phyloP scores from a whole-genome alignment of 2,113 vertebrate species.

The Seriola quinqueradiata region DNA sequence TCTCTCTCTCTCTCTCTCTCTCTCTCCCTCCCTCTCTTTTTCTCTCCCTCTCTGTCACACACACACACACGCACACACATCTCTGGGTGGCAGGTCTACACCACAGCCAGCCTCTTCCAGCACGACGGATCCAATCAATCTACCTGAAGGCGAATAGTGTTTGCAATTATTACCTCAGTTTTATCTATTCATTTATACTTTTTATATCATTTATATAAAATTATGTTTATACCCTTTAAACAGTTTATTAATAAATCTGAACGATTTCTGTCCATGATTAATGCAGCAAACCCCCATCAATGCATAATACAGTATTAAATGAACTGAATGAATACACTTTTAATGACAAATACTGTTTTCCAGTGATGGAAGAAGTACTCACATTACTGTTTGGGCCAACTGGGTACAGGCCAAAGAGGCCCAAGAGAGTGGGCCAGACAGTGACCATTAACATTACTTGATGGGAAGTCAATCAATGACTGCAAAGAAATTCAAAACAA shows the following conservation, averaged over 20 bases:
- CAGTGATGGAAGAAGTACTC: neutral
- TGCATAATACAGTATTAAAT: neutral
- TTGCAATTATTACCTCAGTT: neutral
- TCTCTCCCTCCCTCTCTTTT: neutral
- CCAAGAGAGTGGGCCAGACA: neutral
- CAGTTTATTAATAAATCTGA: neutral
- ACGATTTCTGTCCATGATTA: slow-evolving; percentile 1
- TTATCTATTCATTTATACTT: neutral
- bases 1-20: neutral
- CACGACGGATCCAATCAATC: neutral
- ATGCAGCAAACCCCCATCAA: neutral
- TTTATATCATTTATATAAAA: neutral
- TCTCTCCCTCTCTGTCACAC: neutral
- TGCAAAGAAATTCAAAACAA: neutral
- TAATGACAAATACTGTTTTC: neutral
- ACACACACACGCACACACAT: neutral
- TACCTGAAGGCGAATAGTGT: slow-evolving; percentile 29
- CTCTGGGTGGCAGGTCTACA: too few relatives aligned
- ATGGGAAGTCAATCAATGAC: neutral
- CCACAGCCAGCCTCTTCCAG: neutral
- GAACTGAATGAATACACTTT: neutral
- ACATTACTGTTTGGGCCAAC: neutral
- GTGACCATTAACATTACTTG: neutral
- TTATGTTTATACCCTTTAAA: neutral
- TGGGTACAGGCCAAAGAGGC: too few relatives aligned